Evolutionary conservation across 2,797 vertebrate species (phyloP).

Genomic region (Myripristis murdjan): DNA sequence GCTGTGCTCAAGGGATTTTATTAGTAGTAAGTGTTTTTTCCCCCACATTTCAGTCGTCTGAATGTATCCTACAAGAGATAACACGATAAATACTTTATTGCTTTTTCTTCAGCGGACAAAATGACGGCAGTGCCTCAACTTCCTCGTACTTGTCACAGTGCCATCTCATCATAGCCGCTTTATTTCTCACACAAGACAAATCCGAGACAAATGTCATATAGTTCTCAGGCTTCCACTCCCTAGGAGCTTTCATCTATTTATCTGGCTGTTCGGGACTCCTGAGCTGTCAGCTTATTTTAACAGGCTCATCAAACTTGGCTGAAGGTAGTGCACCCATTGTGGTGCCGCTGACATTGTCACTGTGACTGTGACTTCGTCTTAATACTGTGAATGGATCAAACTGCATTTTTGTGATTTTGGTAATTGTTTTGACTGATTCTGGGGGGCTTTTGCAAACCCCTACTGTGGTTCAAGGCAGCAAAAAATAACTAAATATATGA

Average conservation of each 20-base stretch:
- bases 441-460: background rate
- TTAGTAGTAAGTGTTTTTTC: slow-evolving; percentile 23
- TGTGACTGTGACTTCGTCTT: slow-evolving; percentile 43
- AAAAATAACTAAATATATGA: too few relatives aligned
- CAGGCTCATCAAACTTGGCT: slow-evolving; percentile 50
- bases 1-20: slow-evolving; percentile 35
- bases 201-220: slow-evolving; percentile 72
- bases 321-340: slow-evolving; percentile 34
- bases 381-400: slow-evolving; percentile 40
- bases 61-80: too few relatives aligned
- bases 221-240: slow-evolving; percentile 56
- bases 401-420: slow-evolving; percentile 32
- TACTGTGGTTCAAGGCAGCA: background rate
- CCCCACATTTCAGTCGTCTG: slow-evolving; percentile 3
- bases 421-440: slow-evolving; percentile 23
- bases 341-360: slow-evolving; percentile 30
- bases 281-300: slow-evolving; percentile 63
- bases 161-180: slow-evolving; percentile 40
- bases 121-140: slow-evolving; percentile 35
- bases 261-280: slow-evolving; percentile 54
- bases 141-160: slow-evolving; percentile 17
- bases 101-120: slow-evolving; percentile 43
- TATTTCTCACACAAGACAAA: slow-evolving; percentile 62
- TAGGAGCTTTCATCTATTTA: slow-evolving; percentile 69
- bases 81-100: slow-evolving; percentile 1